These are phyloP conservation scores for Paragorgia papillata DNA, from an alignment of 92 coral and sea anemone species.

Conservation along the genomic window DNA sequence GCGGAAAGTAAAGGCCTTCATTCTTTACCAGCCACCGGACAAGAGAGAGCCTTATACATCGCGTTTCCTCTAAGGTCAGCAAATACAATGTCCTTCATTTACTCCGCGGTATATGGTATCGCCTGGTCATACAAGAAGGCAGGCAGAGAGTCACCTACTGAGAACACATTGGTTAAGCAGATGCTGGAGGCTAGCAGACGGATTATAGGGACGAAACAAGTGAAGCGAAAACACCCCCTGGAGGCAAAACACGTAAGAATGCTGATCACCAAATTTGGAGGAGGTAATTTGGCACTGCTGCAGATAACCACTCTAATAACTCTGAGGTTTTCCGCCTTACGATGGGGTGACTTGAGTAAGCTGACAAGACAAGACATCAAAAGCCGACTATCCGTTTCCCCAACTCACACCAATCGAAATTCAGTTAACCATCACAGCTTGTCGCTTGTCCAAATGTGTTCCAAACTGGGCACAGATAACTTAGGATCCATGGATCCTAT, in stretches of 20 bases:
- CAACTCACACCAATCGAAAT: not conserved
- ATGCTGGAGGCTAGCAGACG: constrained; percentile 23
- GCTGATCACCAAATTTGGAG: constrained; percentile 10
- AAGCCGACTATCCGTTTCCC: constrained; percentile 23
- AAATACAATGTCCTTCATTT: constrained; percentile 21
- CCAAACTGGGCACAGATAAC: constrained; percentile 16
- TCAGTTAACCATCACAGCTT: not conserved
- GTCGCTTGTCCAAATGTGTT: not conserved
- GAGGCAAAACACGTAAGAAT: not conserved
- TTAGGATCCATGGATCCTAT: constrained; percentile 52
- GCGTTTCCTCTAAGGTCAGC: constrained; percentile 12
- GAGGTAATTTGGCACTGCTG: not conserved
- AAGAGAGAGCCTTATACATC: not conserved
- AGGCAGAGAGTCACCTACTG: constrained; percentile 9
- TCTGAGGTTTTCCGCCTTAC: constrained; percentile 34
- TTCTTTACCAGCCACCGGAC: no score
- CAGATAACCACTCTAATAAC: constrained; percentile 34
- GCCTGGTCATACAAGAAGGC: constrained; percentile 31
- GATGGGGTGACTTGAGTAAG: constrained; percentile 36
- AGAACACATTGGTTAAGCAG: constrained; percentile 19
- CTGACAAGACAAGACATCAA: not conserved
- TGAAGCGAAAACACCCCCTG: constrained; percentile 32
- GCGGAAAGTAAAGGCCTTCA: constrained; percentile 29
- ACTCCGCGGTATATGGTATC: constrained; percentile 24
- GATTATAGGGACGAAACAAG: constrained; percentile 7